Conservation (phyloP, 2,113 vertebrate species). For the Riparia riparia region DNA sequence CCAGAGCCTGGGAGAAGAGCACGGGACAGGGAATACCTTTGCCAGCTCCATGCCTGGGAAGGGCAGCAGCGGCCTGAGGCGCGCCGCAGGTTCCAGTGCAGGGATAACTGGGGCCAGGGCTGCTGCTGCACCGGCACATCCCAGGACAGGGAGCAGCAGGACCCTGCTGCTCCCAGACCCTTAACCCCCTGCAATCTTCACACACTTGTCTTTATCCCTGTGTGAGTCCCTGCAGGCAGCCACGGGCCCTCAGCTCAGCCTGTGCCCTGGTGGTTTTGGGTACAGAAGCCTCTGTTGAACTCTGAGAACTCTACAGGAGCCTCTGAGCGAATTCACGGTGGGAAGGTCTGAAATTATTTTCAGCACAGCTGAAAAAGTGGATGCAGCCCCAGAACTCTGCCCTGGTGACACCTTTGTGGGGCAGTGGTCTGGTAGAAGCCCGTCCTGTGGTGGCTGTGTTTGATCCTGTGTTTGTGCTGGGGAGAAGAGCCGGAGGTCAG, state of each 20-base stretch:
- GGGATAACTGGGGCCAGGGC: neutral
- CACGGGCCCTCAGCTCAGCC: neutral
- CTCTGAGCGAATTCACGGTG: accelerated
- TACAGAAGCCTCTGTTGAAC: neutral
- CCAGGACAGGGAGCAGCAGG: neutral
- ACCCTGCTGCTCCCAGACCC: neutral
- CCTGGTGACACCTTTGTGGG: accelerated
- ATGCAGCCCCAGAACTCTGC: accelerated
- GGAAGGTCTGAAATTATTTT: neutral
- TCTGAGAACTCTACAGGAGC: too few species aligned
- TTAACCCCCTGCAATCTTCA: too few species aligned
- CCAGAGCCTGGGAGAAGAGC: accelerated
- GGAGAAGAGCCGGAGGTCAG: neutral
- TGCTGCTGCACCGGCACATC: neutral
- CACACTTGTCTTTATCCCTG: accelerated
- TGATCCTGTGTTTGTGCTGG: neutral
- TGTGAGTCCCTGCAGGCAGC: neutral
- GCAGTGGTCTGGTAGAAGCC: accelerated
- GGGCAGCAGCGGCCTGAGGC: accelerated
- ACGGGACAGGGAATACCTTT: accelerated
- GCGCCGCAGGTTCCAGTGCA: accelerated
- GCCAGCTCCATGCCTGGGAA: neutral
- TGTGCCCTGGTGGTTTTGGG: neutral
- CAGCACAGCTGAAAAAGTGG: accelerated
- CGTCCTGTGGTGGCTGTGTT: accelerated